phyloP scores from a whole-genome alignment of 2,113 vertebrate genomes.

The Oostethus manadensis region DNA sequence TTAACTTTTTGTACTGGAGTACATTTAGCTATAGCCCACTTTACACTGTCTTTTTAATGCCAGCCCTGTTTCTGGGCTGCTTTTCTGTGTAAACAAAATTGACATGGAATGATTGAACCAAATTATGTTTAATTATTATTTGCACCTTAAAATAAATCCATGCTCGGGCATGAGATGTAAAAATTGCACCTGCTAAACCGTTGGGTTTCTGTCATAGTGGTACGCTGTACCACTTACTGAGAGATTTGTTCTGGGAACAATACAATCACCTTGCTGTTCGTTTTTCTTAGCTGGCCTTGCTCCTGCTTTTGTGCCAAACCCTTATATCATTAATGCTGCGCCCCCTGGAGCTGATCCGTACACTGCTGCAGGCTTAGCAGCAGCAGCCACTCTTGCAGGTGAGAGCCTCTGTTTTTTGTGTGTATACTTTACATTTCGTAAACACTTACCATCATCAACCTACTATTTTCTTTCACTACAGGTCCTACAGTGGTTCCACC shows the following conservation, averaged over 20 bases:
- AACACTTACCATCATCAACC: background rate
- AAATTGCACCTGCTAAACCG: too few species aligned
- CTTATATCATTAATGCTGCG: slow-evolving; percentile 94
- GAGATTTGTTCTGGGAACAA: slow-evolving; percentile 2
- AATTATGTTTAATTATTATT: too few species aligned
- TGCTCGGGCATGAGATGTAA: too few species aligned
- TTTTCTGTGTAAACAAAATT: too few species aligned
- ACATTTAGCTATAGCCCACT: too few species aligned
- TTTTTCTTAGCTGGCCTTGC: slow-evolving; percentile 84
- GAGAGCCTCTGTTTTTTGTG: background rate
- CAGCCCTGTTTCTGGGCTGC: too few species aligned
- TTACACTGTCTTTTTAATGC: too few species aligned
- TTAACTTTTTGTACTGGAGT: background rate
- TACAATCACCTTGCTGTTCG: slow-evolving; percentile 15
- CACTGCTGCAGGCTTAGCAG: slow-evolving; percentile 90
- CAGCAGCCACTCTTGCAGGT: slow-evolving; percentile 94
- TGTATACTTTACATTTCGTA: background rate
- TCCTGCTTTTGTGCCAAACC: slow-evolving; percentile 98
- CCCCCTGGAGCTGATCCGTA: slow-evolving; percentile 94
- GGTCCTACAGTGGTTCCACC: slow-evolving; percentile 94
- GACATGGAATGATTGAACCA: too few species aligned
- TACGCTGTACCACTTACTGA: background rate
- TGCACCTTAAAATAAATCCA: too few species aligned
- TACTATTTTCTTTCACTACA: slow-evolving; percentile 38
- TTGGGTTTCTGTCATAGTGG: too few species aligned